Conservation (phyloP, 2,797 vertebrate species). For the Trachops cirrhosus region DNA sequence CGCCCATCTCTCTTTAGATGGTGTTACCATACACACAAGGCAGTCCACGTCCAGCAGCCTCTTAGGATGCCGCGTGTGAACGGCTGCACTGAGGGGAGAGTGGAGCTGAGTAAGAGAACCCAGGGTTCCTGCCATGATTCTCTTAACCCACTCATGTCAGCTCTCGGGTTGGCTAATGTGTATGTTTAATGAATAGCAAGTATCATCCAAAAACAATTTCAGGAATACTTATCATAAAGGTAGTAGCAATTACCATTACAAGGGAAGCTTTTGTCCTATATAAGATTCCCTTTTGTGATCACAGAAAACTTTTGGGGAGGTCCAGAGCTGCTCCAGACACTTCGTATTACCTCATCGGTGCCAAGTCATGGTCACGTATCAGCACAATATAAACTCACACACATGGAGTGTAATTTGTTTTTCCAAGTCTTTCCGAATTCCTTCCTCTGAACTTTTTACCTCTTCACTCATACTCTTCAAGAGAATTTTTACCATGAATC, state of each 20-base stretch:
- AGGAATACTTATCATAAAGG: slow-evolving; percentile 50
- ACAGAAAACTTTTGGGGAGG: slow-evolving; percentile 56
- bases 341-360: slow-evolving; percentile 27
- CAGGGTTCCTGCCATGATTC: not conserved
- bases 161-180: not conserved
- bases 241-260: not conserved
- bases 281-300: slow-evolving; percentile 27
- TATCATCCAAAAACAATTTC: slow-evolving; percentile 21
- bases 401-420: slow-evolving; percentile 54
- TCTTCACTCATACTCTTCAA: slow-evolving; percentile 4
- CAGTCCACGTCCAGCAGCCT: not conserved
- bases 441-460: slow-evolving; percentile 48
- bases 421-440: slow-evolving; percentile 53
- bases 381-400: slow-evolving; percentile 31
- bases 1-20: not conserved
- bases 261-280: not conserved
- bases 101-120: not conserved
- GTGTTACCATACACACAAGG: not conserved
- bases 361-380: slow-evolving; percentile 26
- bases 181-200: not conserved
- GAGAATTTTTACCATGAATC: not conserved
- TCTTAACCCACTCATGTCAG: not conserved
- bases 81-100: not conserved
- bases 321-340: slow-evolving; percentile 34
- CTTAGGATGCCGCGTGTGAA: not conserved